phyloP scores from a whole-genome alignment of 2,113 vertebrate species.

The Condylura cristata region DNA sequence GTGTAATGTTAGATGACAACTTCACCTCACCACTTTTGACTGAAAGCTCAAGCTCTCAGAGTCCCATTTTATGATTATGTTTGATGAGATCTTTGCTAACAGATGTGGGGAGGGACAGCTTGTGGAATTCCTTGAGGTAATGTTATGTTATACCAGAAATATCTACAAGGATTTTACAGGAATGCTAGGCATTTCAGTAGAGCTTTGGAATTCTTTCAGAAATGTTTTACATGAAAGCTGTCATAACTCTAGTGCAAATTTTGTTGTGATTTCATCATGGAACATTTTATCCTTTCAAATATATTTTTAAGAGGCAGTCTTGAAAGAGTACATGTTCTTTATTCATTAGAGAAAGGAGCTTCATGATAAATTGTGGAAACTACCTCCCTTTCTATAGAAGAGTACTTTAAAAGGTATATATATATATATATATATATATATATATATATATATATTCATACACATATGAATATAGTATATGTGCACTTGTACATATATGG shows the following conservation, averaged over 20 bases:
- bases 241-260: conserved; percentile 53
- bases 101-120: conserved; percentile 70
- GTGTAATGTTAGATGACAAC: neutral
- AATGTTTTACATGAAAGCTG: conserved; percentile 17
- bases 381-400: neutral
- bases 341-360: neutral
- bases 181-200: conserved; percentile 65
- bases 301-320: conserved; percentile 8
- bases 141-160: conserved; percentile 80
- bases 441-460: neutral
- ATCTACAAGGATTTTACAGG: conserved; percentile 72
- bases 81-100: conserved; percentile 73
- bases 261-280: conserved; percentile 39
- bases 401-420: neutral
- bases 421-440: neutral
- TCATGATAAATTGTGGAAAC: neutral
- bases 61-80: neutral
- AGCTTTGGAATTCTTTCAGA: conserved; percentile 52
- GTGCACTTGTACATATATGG: neutral
- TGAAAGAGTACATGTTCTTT: neutral
- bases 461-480: neutral
- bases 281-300: conserved; percentile 33
- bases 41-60: neutral
- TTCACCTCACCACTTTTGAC: conserved; percentile 41
- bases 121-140: conserved; percentile 80